A percentile compares a stretch with the other conserved stretches of the same genome.
These are phyloP conservation scores for Sphyrna mokarran DNA, from an alignment of 2,113 vertebrate species.

Conservation along the genomic window DNA sequence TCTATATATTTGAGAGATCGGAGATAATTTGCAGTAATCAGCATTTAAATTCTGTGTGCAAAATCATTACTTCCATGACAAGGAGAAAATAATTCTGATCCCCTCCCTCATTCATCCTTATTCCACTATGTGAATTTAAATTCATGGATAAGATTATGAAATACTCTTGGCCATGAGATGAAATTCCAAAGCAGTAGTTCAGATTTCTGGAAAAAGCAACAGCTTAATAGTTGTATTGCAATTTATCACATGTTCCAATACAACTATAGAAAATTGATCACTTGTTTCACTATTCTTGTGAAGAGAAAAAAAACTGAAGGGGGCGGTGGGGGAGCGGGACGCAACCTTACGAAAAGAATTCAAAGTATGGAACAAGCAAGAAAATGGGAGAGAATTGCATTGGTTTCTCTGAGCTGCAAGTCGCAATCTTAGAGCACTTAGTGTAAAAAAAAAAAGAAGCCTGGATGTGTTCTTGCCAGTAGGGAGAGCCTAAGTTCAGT, in stretches of 20 bases:
- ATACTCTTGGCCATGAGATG: not conserved
- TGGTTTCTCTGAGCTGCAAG: no score
- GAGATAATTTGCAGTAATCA: not conserved
- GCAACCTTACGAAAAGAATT: no score
- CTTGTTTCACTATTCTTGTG: not conserved
- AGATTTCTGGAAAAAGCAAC: not conserved
- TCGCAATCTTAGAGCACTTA: no score
- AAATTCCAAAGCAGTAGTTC: not conserved
- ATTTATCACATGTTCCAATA: not conserved
- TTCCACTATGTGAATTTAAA: not conserved
- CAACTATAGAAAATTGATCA: not conserved
- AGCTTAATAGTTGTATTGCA: not conserved
- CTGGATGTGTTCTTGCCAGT: no score
- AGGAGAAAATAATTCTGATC: not conserved
- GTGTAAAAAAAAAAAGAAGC: no score
- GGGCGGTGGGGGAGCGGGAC: no score
- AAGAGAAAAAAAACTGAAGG: not conserved
- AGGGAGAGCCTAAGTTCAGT: no score
- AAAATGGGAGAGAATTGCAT: no score
- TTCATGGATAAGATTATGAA: not conserved
- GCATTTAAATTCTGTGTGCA: not conserved
- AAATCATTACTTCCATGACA: not conserved
- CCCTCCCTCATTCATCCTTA: not conserved
- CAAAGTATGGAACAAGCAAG: no score
- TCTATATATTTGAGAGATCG: not conserved